Evolutionary conservation across 2,797 vertebrate species (phyloP), one percentile per base, ranked within the genome.

Genomic region (Sorex maritimensis): DNA sequence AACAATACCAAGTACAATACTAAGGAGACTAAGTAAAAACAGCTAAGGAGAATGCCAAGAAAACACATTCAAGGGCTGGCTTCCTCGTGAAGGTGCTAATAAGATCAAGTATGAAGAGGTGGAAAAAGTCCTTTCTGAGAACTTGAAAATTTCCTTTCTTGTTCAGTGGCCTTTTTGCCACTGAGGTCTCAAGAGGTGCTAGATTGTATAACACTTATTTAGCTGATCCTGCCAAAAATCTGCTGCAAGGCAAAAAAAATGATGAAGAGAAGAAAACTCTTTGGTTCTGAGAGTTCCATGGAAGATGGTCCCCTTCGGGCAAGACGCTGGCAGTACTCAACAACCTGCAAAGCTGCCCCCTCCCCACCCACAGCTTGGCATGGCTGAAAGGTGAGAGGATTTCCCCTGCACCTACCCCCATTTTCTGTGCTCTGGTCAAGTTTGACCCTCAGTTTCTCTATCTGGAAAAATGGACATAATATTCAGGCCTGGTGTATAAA

Each of bases 171-270:
- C 97, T 93, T 94, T 96, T 93, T 93, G 94, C 95, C 97, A 97
- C 87, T 2, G 61, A 97, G 93, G 95, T 95, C 93, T 94, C 82
- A 72, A 87, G 96, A 96, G 95, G 86, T 77, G 79, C 77, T 93
- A 86, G 74, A 86, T 84, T 95, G 86, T 93, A 69, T 96, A 95
- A 96, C 96, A 95, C 96, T 97, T 97, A 95, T 96, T 98, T 96
- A 97, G 96, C 96, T 97, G 97, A 97, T 97, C 95, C 96, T 98
- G 96, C 97, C 98, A 97, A 97, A 96, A 97, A 97, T 96, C 85
- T 96, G 75, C 55, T 82, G 55, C 81, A 95, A 58, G 26, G 23
- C 6, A 6, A 49, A 55, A 21, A 24, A 68, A 19, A 58, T 17
- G 24, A 85, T 49, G 68, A 81, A 86, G 71, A n/a, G 89, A 74